Evolutionary conservation across 1,140 invertebrate genomes (phyloP), one percentile per base, ranked within the genome.

Genomic region (Bombus impatiens): DNA sequence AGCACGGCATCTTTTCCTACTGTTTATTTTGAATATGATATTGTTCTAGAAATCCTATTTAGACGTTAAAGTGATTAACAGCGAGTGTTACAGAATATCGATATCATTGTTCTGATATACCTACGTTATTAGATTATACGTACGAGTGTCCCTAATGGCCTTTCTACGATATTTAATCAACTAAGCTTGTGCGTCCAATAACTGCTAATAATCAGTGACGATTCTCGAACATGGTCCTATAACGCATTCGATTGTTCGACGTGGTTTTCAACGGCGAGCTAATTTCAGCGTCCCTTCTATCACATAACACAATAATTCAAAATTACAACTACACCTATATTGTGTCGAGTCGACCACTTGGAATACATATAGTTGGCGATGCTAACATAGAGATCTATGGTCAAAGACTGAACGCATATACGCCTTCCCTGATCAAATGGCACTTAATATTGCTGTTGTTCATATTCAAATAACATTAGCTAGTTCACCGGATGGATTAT

Each of bases 241-340:
- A 87, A 71, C 62, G 57, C 67, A 81, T 78, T 89, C 79, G 82
- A 88, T 88, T 88, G 78, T 78, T 75, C 71, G 22, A 28, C 84
- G 44, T 75, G 65, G 81, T 83, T 89, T 84, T 88, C 82, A 76
- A 37, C 37, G 68, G n/a, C 15, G 40, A 32, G 74, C 76, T 88
- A 89, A 89, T 89, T 84, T 78, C 28, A 53, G 35, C 67, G 44
- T 76, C 68, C 78, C 87, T 78, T 82, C 79, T 28, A 65, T 78
- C 47, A 47, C 53, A 62, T 67, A 82, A 89, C 53, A 62, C 59
- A 78, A 89, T 89, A 86, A 86, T 88, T 86, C 87, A 86, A 78
- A 77, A 88, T 89, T 89, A 82, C 67, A 70, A 28, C 15, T 57
- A 59, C 25, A n/a, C 22, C 84, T 67, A 75, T 77, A 70, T 28